Evolutionary conservation across 2,113 vertebrate species (phyloP).

Genomic region (Oncorhynchus nerka): DNA sequence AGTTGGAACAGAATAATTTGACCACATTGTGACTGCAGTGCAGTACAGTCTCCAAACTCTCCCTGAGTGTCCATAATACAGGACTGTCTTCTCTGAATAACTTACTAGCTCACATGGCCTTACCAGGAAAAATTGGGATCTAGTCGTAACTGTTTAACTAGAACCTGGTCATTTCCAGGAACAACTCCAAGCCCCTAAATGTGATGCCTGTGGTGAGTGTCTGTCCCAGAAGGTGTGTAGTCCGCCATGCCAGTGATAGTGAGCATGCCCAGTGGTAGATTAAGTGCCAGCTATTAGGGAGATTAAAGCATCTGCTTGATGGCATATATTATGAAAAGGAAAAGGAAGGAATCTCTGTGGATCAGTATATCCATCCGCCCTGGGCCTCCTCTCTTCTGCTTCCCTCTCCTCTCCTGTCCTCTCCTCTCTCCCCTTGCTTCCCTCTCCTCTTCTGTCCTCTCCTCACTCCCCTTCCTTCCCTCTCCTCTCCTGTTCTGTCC

Average conservation of each 20-base stretch:
- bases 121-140: no score
- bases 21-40: no score
- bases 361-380: conserved; percentile 59
- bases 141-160: no score
- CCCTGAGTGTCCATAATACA: no score
- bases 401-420: not conserved
- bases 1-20: no score
- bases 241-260: not conserved
- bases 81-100: no score
- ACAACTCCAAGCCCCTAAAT: no score
- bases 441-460: not conserved
- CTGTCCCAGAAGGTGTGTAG: not conserved
- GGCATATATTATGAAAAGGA: no score
- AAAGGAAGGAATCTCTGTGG: conserved; percentile 52
- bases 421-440: not conserved
- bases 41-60: no score
- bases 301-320: not conserved
- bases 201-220: not conserved
- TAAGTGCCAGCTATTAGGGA: not conserved
- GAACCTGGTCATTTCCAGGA: no score
- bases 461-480: not conserved
- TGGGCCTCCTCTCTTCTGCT: conserved; percentile 36
- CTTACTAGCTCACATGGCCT: no score
- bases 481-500: not conserved
- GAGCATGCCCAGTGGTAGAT: not conserved